Evolutionary conservation across 1,140 invertebrate genomes (phyloP).

Genomic region (Melitaea cinxia): DNA sequence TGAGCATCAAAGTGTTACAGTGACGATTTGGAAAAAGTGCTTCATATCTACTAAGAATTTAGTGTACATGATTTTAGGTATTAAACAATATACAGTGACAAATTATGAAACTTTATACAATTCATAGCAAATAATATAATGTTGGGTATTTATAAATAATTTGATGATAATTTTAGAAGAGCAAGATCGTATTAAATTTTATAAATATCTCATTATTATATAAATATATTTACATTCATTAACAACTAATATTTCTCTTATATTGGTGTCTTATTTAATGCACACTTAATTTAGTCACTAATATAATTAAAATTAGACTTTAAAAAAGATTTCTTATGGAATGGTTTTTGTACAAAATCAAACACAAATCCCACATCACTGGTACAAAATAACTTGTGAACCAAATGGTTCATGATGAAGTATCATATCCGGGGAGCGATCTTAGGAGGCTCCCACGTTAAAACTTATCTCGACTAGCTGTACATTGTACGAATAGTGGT

Average conservation of each 20-base stretch:
- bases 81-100: conserved; percentile 32
- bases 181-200: conserved; percentile 79
- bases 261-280: conserved; percentile 80
- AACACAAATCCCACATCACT: conserved; percentile 64
- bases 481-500: conserved; percentile 65
- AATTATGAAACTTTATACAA: conserved; percentile 33
- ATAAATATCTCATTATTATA: conserved; percentile 80
- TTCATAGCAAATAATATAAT: conserved; percentile 66
- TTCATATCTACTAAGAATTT: conserved; percentile 59
- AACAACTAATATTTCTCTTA: conserved; percentile 71
- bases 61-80: conserved; percentile 44
- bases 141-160: conserved; percentile 62
- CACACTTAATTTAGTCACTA: conserved; percentile 70
- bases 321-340: conserved; percentile 74
- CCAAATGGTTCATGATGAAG: conserved; percentile 64
- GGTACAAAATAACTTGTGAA: conserved; percentile 60
- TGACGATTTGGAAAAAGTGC: conserved; percentile 48
- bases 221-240: conserved; percentile 81
- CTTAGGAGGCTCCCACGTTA: conserved; percentile 38
- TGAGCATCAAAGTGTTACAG: conserved; percentile 24
- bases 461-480: conserved; percentile 72
- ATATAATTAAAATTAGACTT: conserved; percentile 75
- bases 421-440: conserved; percentile 33
- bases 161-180: conserved; percentile 75
- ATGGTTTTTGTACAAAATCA: conserved; percentile 81